Evolutionary conservation across 2,797 vertebrate genomes (phyloP).

Genomic region (Pangasius sanitwongsei): DNA sequence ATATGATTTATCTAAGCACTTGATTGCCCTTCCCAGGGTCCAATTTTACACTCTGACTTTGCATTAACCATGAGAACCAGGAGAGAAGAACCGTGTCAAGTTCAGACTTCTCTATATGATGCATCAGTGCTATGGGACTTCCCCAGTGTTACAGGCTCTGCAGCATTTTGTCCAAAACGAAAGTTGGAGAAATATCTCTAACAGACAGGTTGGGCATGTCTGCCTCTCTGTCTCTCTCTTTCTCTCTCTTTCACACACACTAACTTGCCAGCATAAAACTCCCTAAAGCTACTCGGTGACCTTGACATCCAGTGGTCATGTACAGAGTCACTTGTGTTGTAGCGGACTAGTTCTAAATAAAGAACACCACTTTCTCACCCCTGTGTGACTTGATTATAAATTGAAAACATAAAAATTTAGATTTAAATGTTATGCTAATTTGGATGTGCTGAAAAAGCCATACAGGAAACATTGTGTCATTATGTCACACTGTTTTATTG

Average conservation of each 20-base stretch:
- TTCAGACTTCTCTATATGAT: slow-evolving; percentile 14
- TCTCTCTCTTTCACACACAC: slow-evolving; percentile 50
- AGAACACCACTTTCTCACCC: slow-evolving; percentile 48
- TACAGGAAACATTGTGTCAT: neutral
- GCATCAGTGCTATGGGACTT: neutral
- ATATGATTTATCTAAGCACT: slow-evolving; percentile 63
- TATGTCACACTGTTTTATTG: slow-evolving; percentile 9
- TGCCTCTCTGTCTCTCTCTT: neutral
- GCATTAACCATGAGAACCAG: slow-evolving; percentile 32
- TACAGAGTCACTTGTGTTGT: slow-evolving; percentile 39
- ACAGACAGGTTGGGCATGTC: slow-evolving; percentile 69
- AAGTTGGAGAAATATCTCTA: slow-evolving; percentile 26
- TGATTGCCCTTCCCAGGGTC: slow-evolving; percentile 64
- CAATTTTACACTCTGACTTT: slow-evolving; percentile 29
- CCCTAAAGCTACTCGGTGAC: slow-evolving; percentile 68
- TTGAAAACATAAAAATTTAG: neutral
- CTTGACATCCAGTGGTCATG: slow-evolving; percentile 62
- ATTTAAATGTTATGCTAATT: slow-evolving; percentile 18
- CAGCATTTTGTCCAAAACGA: neutral
- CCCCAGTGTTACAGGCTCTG: neutral
- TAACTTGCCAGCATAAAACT: slow-evolving; percentile 45
- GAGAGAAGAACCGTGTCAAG: neutral
- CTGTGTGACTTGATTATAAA: neutral
- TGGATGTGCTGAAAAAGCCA: slow-evolving; percentile 7
- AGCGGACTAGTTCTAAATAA: slow-evolving; percentile 61